These are phyloP conservation scores for Myiagra hebetior DNA, from an alignment of 2,113 vertebrate genomes.

Conservation along the genomic window DNA sequence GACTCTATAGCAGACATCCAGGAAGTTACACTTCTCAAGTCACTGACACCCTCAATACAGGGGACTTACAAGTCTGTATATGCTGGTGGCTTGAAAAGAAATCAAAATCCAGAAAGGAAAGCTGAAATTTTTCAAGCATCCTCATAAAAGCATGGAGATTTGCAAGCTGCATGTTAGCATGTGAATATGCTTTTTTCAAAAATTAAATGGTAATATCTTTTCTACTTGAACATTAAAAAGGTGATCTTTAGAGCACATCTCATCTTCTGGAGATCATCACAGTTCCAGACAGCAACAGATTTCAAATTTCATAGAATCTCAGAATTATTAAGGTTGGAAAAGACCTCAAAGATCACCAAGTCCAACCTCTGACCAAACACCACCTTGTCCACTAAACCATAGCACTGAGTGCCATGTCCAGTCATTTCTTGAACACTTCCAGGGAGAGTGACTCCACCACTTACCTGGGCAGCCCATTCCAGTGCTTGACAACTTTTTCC, in stretches of 20 bases:
- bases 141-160: not conserved
- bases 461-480: not conserved
- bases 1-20: not conserved
- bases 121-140: not conserved
- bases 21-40: not conserved
- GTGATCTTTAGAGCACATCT: not conserved
- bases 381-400: not conserved
- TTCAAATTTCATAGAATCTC: not conserved
- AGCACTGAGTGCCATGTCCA: not conserved
- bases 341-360: not conserved
- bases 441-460: not conserved
- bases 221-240: not conserved
- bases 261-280: not conserved
- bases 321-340: not conserved
- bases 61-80: not conserved
- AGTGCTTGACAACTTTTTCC: not conserved
- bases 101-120: not conserved
- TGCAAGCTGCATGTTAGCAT: not conserved
- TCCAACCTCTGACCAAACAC: not conserved
- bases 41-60: not conserved
- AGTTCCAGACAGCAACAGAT: not conserved
- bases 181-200: not conserved
- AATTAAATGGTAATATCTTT: not conserved
- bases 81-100: not conserved
- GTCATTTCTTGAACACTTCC: not conserved